Percentiles rank a stretch among this genome's conserved stretches.
These are phyloP conservation scores for Takifugu bimaculatus DNA, from an alignment of 2,113 vertebrate species.

Conservation along the genomic window DNA sequence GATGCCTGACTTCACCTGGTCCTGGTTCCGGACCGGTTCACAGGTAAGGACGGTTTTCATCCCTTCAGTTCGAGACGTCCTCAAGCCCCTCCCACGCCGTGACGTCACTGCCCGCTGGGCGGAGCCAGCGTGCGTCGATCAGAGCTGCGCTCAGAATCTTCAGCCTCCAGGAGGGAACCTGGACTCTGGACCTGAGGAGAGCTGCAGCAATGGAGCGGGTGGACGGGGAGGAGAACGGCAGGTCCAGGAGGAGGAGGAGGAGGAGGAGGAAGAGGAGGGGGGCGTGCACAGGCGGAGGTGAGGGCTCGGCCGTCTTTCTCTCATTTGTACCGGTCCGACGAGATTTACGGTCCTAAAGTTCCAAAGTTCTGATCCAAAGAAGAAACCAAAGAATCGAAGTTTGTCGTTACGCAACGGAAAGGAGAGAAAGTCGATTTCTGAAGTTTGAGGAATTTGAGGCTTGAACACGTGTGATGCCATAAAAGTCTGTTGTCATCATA, in stretches of 20 bases:
- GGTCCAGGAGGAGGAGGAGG: constrained; percentile 51
- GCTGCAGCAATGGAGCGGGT: constrained; percentile 30
- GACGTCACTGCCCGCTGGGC: constrained; percentile 12
- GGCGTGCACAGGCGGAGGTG: not conserved
- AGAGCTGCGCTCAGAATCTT: constrained; percentile 16
- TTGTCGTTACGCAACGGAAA: not conserved
- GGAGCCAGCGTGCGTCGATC: not conserved
- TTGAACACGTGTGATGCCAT: not conserved
- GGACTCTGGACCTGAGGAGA: not conserved
- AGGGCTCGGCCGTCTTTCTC: too few species aligned
- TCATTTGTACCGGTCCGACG: too few species aligned
- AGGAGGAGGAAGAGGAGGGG: constrained; percentile 32
- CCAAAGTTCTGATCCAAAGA: too few species aligned
- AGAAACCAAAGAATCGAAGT: not conserved
- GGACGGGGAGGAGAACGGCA: constrained; percentile 17
- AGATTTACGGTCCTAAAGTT: too few species aligned
- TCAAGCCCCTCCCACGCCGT: constrained; percentile 13
- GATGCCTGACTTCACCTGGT: too few species aligned
- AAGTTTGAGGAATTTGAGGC: too few species aligned
- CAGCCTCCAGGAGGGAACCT: constrained; percentile 7
- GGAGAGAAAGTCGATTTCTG: not conserved
- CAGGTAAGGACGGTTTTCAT: too few species aligned
- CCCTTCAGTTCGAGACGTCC: too few species aligned
- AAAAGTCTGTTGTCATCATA: constrained; percentile 32
- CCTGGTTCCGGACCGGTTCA: too few species aligned